These are phyloP conservation scores for Clunio marinus DNA, from an alignment of 2,888 invertebrate genomes.

Conservation along the genomic window DNA sequence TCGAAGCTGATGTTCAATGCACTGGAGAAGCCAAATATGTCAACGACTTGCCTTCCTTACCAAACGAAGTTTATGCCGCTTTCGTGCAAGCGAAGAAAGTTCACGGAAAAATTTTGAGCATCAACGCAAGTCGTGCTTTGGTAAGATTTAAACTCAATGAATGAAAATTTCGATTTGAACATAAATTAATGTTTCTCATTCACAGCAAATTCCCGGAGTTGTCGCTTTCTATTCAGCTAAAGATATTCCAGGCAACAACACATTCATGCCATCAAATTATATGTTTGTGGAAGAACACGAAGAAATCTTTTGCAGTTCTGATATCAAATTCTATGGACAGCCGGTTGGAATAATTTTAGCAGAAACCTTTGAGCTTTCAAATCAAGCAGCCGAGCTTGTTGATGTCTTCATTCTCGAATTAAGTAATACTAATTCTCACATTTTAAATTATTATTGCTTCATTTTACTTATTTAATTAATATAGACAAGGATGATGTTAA, in stretches of 20 bases:
- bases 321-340: conserved; percentile 63
- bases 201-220: conserved; percentile 57
- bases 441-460: background rate
- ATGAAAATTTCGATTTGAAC: background rate
- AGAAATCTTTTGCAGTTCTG: conserved; percentile 45
- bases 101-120: conserved; percentile 56
- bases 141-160: conserved; percentile 39
- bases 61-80: conserved; percentile 60
- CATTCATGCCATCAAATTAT: conserved; percentile 51
- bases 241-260: conserved; percentile 67
- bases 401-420: conserved; percentile 55
- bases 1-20: conserved; percentile 65
- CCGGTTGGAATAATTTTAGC: conserved; percentile 72
- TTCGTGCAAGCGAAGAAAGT: conserved; percentile 61
- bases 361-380: conserved; percentile 56
- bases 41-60: conserved; percentile 65
- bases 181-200: background rate
- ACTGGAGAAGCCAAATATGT: conserved; percentile 73
- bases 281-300: conserved; percentile 46
- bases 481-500: no score
- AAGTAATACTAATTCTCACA: no score
- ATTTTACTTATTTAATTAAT: no score
- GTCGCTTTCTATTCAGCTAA: conserved; percentile 59
- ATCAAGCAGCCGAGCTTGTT: conserved; percentile 57
- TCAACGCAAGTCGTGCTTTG: conserved; percentile 60